Evolutionary conservation across 92 coral and sea anemone genomes (phyloP), one percentile per base, ranked within the genome.

Genomic region (Zoanthus sociatus): DNA sequence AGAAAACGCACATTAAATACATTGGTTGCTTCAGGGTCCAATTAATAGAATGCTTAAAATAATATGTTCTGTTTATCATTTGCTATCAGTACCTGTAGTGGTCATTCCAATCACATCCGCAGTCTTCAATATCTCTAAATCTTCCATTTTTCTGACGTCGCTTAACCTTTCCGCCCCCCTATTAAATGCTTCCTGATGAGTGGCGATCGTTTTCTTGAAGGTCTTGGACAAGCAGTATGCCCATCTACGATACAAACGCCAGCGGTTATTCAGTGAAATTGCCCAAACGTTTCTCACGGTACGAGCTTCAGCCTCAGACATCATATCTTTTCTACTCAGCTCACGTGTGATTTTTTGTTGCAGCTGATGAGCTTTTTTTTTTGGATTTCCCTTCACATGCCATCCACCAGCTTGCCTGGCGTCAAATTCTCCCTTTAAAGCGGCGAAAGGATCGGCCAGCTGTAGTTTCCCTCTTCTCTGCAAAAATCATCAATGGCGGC

Each of bases 211-310:
- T 14, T 74, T 64, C 76, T 91, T 81, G 86, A 92, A 94, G 3
- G 44, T 88, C 47, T 74, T 82, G 5, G 92, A 61, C 67, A 94
- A 79, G 31, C 85, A 84, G 60, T 31, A 68, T 1, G 92, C 81
- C 99, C 99, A 96, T 63, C 93, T 90, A n/a, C 99, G 93, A 78
- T 96, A 96, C 90, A 96, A 84, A 60, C 95, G 91, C 99, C 99
- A 96, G 64, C 95, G 93, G 56, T 96, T 93, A 32, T 75, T 86
- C 42, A 73, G 74, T 9, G 55, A 1, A 55, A 96, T 71, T 3
- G 17, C 54, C 96, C 97, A 94, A 12, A 96, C 88, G 78, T 95
- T 89, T 15, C 75, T 72, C 9, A 90, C 93, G 44, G 84, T 18
- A 26, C 15, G 50, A 46, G 90, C 96, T 77, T 92, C 93, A 46